A percentile compares a stretch with the other conserved stretches of the same genome.
phyloP scores from a whole-genome alignment of 2,797 vertebrate species.

The Onychomys torridus region DNA sequence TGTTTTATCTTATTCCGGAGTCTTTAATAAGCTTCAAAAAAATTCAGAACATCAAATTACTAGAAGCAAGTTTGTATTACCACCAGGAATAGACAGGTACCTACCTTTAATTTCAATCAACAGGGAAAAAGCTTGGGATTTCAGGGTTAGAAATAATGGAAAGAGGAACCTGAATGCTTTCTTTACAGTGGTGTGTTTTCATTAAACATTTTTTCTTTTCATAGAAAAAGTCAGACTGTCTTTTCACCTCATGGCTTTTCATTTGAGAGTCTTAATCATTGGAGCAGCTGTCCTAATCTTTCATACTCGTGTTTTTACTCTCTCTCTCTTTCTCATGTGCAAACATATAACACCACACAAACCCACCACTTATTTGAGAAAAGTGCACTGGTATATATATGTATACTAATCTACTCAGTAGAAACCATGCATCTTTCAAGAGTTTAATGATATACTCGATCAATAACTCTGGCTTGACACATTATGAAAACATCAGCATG shows the following conservation, averaged over 20 bases:
- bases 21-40: not conserved
- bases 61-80: not conserved
- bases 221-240: not conserved
- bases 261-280: constrained; percentile 2
- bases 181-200: not conserved
- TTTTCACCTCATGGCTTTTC: constrained; percentile 4
- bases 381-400: not conserved
- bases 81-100: not conserved
- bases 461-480: constrained; percentile 10
- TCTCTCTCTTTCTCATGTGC: not conserved
- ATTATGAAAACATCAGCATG: constrained; percentile 55
- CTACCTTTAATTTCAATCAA: not conserved
- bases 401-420: not conserved
- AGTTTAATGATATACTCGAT: not conserved
- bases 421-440: not conserved
- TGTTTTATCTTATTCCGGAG: not conserved
- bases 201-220: not conserved
- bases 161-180: not conserved
- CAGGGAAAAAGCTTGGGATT: not conserved
- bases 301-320: not conserved
- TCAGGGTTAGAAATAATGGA: not conserved
- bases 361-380: not conserved
- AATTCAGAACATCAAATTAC: not conserved
- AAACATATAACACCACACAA: not conserved
- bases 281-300: not conserved